These are phyloP conservation scores for Eurois occulta DNA, from an alignment of 2,888 invertebrate species.

Conservation along the genomic window DNA sequence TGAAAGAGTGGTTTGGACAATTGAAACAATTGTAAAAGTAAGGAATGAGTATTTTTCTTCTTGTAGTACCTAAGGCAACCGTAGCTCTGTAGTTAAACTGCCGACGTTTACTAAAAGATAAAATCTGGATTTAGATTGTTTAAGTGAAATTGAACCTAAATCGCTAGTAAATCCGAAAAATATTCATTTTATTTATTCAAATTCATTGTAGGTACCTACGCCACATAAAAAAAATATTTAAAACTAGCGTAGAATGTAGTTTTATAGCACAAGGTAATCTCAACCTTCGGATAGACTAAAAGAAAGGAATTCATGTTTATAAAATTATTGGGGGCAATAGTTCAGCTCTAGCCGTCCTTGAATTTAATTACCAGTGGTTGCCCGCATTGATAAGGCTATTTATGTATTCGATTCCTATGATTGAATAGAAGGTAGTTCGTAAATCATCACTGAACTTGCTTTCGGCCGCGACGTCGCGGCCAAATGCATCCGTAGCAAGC, in stretches of 20 bases:
- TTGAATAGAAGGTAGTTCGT: background rate
- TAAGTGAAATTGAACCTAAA: background rate
- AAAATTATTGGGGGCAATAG: background rate
- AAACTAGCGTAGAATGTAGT: background rate
- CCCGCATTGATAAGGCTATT: background rate
- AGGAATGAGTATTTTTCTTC: background rate
- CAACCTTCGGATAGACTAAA: background rate
- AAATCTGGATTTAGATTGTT: background rate
- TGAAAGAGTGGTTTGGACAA: background rate
- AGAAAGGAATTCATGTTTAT: background rate
- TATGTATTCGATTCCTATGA: background rate
- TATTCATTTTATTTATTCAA: background rate
- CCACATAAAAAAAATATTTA: background rate
- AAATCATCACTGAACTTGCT: background rate
- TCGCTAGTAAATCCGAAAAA: background rate
- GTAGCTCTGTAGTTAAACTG: background rate
- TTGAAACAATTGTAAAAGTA: background rate
- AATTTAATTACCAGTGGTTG: slow-evolving; percentile 16
- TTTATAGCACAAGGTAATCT: background rate
- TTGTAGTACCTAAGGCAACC: background rate
- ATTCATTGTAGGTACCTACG: background rate
- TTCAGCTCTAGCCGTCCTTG: slow-evolving; percentile 23
- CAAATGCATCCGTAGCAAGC: background rate
- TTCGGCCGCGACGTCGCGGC: background rate
- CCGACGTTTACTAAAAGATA: background rate